phyloP scores from a whole-genome alignment of 2,797 vertebrate species.

The Anabacerthia variegaticeps region DNA sequence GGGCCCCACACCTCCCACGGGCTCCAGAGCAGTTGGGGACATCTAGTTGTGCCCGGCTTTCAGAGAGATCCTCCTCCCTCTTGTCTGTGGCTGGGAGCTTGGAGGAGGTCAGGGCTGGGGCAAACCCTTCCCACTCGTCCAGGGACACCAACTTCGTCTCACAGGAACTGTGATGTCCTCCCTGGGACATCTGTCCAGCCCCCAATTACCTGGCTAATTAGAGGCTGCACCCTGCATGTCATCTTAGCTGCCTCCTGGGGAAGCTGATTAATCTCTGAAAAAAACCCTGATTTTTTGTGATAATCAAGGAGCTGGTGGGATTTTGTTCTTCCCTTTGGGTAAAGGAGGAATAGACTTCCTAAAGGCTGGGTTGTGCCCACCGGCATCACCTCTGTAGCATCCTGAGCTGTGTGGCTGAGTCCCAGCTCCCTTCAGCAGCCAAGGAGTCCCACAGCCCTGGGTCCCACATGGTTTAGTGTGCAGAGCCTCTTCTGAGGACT shows the following conservation, averaged over 20 bases:
- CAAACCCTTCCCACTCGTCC: neutral
- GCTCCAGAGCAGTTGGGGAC: neutral
- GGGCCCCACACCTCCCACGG: fast-evolving
- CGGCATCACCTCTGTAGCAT: fast-evolving
- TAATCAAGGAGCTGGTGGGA: neutral
- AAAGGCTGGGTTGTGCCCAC: fast-evolving
- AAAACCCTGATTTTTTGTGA: neutral
- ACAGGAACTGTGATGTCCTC: neutral
- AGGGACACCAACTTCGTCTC: fast-evolving
- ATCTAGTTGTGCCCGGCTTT: neutral
- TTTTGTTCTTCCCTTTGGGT: neutral
- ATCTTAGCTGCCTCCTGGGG: neutral
- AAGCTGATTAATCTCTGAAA: neutral
- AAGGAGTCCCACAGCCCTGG: fast-evolving
- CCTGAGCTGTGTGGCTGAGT: fast-evolving
- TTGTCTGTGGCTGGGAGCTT: fast-evolving
- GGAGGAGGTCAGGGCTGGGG: neutral
- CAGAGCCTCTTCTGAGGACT: neutral
- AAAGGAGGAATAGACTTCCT: neutral
- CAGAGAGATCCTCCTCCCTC: fast-evolving
- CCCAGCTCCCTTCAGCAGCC: neutral
- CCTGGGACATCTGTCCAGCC: neutral
- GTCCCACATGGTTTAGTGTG: neutral
- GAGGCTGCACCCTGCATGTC: neutral
- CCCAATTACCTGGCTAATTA: fast-evolving